Evolutionary conservation across 1,140 invertebrate genomes (phyloP), one percentile per base, ranked within the genome.

Genomic region (Lasioglossum baleicum): DNA sequence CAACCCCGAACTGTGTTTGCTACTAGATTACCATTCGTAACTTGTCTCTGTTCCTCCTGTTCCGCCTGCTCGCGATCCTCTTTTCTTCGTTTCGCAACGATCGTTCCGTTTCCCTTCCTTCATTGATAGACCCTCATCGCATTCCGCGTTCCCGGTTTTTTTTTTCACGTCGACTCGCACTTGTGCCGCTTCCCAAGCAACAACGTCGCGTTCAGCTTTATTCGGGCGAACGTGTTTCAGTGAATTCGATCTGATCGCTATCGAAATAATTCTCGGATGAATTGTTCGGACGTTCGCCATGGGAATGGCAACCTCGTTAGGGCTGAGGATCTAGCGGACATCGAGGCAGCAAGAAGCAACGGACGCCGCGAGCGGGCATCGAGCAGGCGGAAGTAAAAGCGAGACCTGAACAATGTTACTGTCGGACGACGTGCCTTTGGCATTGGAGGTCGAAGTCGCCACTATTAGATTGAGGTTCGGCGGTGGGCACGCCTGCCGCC

Each of bases 391-490:
- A 80, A 82, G 66, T 56, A 74, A 78, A 75, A 71, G 64, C 76
- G 67, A n/a, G n/a, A 44, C 70, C 63, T 31, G 44, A 73, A 88
- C 78, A 75, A 72, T 82, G 67, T 84, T 71, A 44, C 56, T 51
- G 31, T 42, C 76, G 75, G 60, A 15, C 70, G 68, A 83, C 83
- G 81, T 82, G 75, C 84, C 84, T 85, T 84, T 84, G 83, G 83
- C 78, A 81, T 85, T 80, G 79, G 83, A 86, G 82, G 82, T 83
- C 79, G 58, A 88, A 91, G 88, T 91, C 88, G 88, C 90, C 89
- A 90, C 90, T 91, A 91, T 91, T 91, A 91, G 90, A 91, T 91
- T 87, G 88, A 89, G 88, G 89, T 90, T 87, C 84, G 76, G 78
- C 79, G 87, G 81, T 87, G 86, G 85, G 83, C 85, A 87, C 80